Conservation (phyloP, 2,888 invertebrate genomes). For the Lymantria monacha region DNA sequence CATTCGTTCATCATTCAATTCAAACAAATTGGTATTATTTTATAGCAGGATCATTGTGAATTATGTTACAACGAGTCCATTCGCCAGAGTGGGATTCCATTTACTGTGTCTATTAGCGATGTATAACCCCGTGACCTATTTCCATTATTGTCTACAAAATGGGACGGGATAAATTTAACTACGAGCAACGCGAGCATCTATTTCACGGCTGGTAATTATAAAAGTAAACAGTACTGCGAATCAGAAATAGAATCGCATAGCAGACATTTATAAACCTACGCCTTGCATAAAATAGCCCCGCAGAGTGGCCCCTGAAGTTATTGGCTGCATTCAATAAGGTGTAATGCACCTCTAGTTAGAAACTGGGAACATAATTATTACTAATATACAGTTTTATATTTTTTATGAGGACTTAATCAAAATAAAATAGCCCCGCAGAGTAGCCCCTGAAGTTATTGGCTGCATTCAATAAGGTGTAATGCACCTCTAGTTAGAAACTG, state of each 20-base stretch:
- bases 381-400: too few relatives aligned
- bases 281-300: constrained; percentile 26
- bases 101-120: constrained; percentile 11
- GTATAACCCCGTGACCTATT: constrained; percentile 63
- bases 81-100: background rate
- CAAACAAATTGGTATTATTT: background rate
- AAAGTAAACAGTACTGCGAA: constrained; percentile 60
- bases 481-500: background rate
- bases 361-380: too few relatives aligned
- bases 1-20: background rate
- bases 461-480: background rate
- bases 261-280: constrained; percentile 29
- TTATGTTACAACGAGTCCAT: background rate
- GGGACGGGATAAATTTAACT: constrained; percentile 69
- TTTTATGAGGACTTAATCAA: too few relatives aligned
- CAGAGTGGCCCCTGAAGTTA: constrained; percentile 14
- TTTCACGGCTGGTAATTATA: constrained; percentile 64
- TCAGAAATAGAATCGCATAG: constrained; percentile 54
- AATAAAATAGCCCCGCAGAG: constrained; percentile 23
- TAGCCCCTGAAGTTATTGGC: constrained; percentile 11
- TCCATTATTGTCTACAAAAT: constrained; percentile 66
- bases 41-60: background rate
- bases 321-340: background rate
- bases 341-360: background rate
- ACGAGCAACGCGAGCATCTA: constrained; percentile 60